Percentiles rank a stretch among this genome's conserved stretches.
phyloP scores from a whole-genome alignment of 1,140 invertebrate species.

The Aplysia californica region DNA sequence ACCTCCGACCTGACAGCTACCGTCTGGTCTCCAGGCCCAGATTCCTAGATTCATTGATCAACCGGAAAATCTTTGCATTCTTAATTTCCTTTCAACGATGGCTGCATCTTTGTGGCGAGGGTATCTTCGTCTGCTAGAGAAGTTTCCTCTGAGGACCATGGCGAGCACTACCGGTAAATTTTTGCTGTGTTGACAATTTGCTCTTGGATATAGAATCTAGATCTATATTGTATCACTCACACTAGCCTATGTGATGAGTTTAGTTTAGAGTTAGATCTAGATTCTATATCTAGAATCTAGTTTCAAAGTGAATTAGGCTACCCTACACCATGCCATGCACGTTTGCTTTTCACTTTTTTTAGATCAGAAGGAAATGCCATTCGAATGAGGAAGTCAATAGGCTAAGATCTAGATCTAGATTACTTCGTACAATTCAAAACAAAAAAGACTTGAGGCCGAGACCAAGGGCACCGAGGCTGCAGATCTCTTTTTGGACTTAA shows the following conservation, averaged over 20 bases:
- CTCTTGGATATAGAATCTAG: not conserved
- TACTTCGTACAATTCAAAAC: too few species aligned
- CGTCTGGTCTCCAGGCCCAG: too few species aligned
- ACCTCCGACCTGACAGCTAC: too few species aligned
- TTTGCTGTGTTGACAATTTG: not conserved
- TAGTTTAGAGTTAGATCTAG: not conserved
- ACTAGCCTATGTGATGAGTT: not conserved
- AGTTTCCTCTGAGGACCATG: conserved; percentile 33
- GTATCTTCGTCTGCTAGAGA: conserved; percentile 29
- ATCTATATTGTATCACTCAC: not conserved
- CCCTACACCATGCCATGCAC: not conserved
- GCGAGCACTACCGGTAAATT: conserved; percentile 34
- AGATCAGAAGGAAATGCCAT: too few species aligned
- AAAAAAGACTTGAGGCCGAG: too few species aligned
- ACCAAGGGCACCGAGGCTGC: too few species aligned
- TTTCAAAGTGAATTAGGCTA: not conserved
- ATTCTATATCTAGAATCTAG: not conserved
- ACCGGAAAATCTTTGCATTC: too few species aligned
- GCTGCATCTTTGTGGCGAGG: conserved; percentile 7
- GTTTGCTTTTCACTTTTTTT: not conserved
- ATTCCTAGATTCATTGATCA: too few species aligned
- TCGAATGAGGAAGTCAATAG: too few species aligned
- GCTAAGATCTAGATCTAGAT: too few species aligned
- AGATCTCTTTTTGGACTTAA: too few species aligned
- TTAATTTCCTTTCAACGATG: conserved; percentile 1